A percentile compares a stretch with the other conserved stretches of the same genome.
Evolutionary conservation across 2,797 vertebrate genomes (phyloP).

Genomic region (Coendou prehensilis): DNA sequence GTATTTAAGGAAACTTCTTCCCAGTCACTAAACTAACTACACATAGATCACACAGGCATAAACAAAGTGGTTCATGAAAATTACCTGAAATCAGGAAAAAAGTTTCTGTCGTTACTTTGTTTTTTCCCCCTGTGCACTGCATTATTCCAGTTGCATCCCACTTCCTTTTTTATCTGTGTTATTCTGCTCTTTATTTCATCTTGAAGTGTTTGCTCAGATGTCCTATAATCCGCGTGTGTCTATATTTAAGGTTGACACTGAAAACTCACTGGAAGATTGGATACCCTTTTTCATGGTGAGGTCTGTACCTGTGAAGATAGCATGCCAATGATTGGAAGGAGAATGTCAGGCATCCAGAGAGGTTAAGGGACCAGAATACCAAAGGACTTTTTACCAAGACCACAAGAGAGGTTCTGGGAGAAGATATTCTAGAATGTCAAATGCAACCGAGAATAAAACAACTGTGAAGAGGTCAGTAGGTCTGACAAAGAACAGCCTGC

Average conservation of each 20-base stretch:
- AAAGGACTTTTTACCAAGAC: not conserved
- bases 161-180: not conserved
- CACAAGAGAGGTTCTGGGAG: not conserved
- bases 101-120: not conserved
- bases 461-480: not conserved
- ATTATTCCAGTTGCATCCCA: not conserved
- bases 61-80: not conserved
- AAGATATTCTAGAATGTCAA: not conserved
- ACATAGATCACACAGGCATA: not conserved
- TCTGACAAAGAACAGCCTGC: not conserved
- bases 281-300: not conserved
- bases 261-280: not conserved
- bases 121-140: not conserved
- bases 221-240: not conserved
- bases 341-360: not conserved
- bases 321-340: not conserved
- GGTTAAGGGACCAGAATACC: not conserved
- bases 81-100: not conserved
- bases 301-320: not conserved
- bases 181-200: not conserved
- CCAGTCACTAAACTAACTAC: not conserved
- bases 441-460: not conserved
- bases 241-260: not conserved
- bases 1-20: not conserved
- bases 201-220: not conserved